These are phyloP conservation scores for Bicyclus anynana DNA, from an alignment of 1,140 invertebrate species.

Conservation along the genomic window DNA sequence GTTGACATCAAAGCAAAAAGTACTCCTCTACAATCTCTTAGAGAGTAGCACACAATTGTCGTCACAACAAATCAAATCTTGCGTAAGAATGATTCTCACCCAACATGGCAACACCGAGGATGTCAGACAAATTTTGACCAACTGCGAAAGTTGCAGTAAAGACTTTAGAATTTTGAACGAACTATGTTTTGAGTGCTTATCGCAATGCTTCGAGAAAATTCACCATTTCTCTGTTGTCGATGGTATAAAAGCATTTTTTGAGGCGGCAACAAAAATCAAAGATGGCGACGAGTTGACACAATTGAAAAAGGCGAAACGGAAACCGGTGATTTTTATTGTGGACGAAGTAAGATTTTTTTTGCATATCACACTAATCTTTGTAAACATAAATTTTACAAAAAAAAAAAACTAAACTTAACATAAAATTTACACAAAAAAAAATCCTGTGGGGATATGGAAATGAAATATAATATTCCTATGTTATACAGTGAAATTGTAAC, in stretches of 20 bases:
- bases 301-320: constrained; percentile 72
- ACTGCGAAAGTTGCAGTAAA: constrained; percentile 42
- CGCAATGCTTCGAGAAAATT: constrained; percentile 65
- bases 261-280: constrained; percentile 55
- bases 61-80: constrained; percentile 54
- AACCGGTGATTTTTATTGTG: constrained; percentile 81
- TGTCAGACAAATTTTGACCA: constrained; percentile 25
- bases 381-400: neutral
- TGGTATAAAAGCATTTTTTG: constrained; percentile 67
- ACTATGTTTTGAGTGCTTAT: constrained; percentile 76
- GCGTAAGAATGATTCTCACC: constrained; percentile 54
- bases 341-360: constrained; percentile 78
- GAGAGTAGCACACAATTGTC: constrained; percentile 40
- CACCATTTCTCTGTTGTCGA: constrained; percentile 63
- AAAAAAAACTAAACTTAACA: too few species aligned
- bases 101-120: constrained; percentile 56
- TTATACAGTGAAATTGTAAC: too few species aligned
- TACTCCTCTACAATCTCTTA: constrained; percentile 64
- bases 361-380: neutral
- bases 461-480: too few species aligned
- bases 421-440: too few species aligned
- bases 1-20: constrained; percentile 56
- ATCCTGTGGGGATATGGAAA: too few species aligned
- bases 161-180: constrained; percentile 55
- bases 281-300: constrained; percentile 49